Evolutionary conservation across 1,140 invertebrate genomes (phyloP), one percentile per base, ranked within the genome.

Genomic region (Drosophila baimaii): DNA sequence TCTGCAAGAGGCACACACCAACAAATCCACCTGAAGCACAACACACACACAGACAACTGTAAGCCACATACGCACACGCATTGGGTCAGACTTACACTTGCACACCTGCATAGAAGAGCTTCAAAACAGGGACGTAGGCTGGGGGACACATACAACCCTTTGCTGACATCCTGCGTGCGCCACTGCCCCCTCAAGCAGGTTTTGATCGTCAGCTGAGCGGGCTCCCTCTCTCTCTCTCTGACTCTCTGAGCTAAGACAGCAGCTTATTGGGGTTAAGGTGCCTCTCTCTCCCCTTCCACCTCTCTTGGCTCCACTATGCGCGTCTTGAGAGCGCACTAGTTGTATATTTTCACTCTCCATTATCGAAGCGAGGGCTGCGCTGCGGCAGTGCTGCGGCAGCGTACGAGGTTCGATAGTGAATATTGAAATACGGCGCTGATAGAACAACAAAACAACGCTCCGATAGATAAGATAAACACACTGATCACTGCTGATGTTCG

Each of bases 401-500:
- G 68, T 56, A 56, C 41, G 44, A 23, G 35, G 69, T 72, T 59
- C 55, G 46, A 72, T 73, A 61, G 55, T 59, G 46, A 59, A 37
- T 51, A 72, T n/a, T 51, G 27, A 69, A 66, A 66, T 47, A 47
- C 15, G 31, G 29, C 3, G 31, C 52, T 55, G 52, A 56, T 56
- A 23, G 37, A 47, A 39, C 19, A 27, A 13, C 21, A 19, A 66
- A 43, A 68, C 39, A 31, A 63, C 35, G 31, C n/a, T 8, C 7
- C 46, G 64, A 76, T 68, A 68, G 73, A 76, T 76, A 76, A 76
- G 73, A 76, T 76, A 75, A 75, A 73, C 58, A 31, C 55, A 47
- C 51, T 33, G 31, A 33, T 12, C 13, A 31, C 31, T 23, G 61
- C 33, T 25, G 19, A 27, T 69, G 61, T 43, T 33, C 19, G 61